These are phyloP conservation scores for Protonemura montana DNA, from an alignment of 2,888 invertebrate genomes.

Conservation along the genomic window DNA sequence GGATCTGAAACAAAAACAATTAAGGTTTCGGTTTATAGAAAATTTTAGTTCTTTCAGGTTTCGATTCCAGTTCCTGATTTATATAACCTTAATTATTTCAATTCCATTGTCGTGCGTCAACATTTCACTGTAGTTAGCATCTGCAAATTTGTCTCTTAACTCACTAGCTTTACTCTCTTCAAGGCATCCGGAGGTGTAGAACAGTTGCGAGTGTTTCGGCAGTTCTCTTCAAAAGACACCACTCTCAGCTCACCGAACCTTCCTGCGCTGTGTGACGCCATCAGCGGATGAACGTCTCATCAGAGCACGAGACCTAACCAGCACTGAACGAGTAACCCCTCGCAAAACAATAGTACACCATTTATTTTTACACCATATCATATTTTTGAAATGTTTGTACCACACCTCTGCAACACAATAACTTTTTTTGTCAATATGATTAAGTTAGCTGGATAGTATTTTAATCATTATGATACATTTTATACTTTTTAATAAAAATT, in stretches of 20 bases:
- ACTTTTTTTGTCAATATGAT: background rate
- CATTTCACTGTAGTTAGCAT: too few species aligned
- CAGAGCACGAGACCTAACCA: background rate
- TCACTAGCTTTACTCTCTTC: conserved; percentile 20
- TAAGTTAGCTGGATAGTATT: background rate
- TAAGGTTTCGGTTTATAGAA: too few species aligned
- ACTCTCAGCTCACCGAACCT: conserved; percentile 33
- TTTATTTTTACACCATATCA: conserved; percentile 4
- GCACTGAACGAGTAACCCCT: background rate
- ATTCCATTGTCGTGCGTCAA: too few species aligned
- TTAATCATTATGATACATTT: background rate
- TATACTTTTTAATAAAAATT: background rate
- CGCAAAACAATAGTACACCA: background rate
- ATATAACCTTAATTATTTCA: too few species aligned
- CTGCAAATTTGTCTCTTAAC: too few species aligned
- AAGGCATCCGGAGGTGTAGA: conserved; percentile 49
- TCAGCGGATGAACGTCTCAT: conserved; percentile 7
- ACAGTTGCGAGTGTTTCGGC: conserved; percentile 46
- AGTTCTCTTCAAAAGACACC: conserved; percentile 28
- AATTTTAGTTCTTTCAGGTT: too few species aligned
- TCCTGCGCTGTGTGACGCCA: conserved; percentile 13
- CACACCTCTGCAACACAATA: background rate
- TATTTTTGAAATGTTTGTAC: background rate
- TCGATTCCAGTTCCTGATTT: too few species aligned
- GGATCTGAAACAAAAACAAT: too few species aligned